A percentile compares a stretch with the other conserved stretches of the same genome.
phyloP scores from a whole-genome alignment of 1,140 invertebrate species.

The Caenorhabditis brenneri region DNA sequence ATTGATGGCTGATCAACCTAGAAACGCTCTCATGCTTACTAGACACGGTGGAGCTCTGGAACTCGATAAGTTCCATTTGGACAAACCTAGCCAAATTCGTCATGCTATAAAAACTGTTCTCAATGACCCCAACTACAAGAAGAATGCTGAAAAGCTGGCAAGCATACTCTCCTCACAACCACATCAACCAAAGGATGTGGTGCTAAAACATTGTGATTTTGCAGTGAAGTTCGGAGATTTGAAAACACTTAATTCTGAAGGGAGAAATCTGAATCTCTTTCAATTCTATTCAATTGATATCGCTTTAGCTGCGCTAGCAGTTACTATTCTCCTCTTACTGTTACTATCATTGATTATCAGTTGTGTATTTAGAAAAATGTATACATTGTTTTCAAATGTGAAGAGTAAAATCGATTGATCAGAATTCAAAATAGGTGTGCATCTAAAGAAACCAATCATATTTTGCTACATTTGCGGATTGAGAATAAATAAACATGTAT shows the following conservation, averaged over 20 bases:
- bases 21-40: conserved; percentile 38
- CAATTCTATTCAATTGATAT: conserved; percentile 2
- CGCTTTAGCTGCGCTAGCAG: background rate
- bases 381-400: too few relatives aligned
- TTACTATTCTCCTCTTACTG: too few relatives aligned
- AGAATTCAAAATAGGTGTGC: too few relatives aligned
- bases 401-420: too few relatives aligned
- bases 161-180: background rate
- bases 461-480: too few relatives aligned
- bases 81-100: background rate
- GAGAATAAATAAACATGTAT: too few relatives aligned
- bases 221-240: background rate
- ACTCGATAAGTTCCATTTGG: conserved; percentile 17
- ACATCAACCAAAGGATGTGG: background rate
- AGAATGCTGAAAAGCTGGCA: background rate
- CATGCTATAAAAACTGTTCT: conserved; percentile 8
- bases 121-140: background rate
- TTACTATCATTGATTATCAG: too few relatives aligned
- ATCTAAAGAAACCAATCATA: too few relatives aligned
- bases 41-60: conserved; percentile 39
- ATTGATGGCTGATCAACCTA: conserved; percentile 39
- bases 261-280: background rate
- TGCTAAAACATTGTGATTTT: conserved; percentile 21
- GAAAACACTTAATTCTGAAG: background rate
- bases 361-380: too few relatives aligned